Conservation (phyloP, 1,140 invertebrate species). For the Drosophila nikananu region DNA sequence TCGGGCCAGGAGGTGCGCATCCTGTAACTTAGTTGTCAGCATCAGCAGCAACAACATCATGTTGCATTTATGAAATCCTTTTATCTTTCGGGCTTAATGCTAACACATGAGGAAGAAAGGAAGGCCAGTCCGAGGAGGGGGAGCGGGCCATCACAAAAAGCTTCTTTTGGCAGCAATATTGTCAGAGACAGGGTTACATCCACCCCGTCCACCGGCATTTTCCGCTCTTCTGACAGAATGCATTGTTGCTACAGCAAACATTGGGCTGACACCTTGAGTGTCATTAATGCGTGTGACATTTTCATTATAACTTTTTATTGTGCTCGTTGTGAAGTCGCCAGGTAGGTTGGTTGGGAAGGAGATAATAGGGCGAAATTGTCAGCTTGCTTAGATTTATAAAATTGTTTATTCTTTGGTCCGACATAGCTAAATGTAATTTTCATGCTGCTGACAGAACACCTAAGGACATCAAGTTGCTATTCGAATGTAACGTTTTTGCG, state of each 20-base stretch:
- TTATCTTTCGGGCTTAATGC: slow-evolving; percentile 77
- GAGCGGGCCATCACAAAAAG: slow-evolving; percentile 60
- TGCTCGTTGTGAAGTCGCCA: slow-evolving; percentile 17
- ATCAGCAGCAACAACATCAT: slow-evolving; percentile 68
- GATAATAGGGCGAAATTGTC: slow-evolving; percentile 47
- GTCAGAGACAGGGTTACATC: slow-evolving; percentile 67
- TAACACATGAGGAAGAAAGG: slow-evolving; percentile 45
- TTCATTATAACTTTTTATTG: slow-evolving; percentile 76
- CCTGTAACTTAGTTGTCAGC: slow-evolving; percentile 77
- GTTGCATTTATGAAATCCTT: slow-evolving; percentile 82
- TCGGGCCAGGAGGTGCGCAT: slow-evolving; percentile 28
- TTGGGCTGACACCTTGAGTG: slow-evolving; percentile 75
- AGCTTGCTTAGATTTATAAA: slow-evolving; percentile 49
- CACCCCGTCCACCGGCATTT: not conserved
- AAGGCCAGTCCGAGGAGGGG: slow-evolving; percentile 17
- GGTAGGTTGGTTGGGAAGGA: too few relatives aligned
- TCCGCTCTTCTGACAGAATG: slow-evolving; percentile 24
- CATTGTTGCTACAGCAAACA: slow-evolving; percentile 53
- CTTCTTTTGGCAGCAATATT: slow-evolving; percentile 80
- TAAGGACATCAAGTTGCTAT: slow-evolving; percentile 33
- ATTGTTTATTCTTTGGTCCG: slow-evolving; percentile 39
- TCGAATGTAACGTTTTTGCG: slow-evolving; percentile 5
- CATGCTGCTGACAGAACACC: slow-evolving; percentile 34
- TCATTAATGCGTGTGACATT: slow-evolving; percentile 80
- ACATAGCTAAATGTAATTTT: slow-evolving; percentile 59